Base-by-base conservation (phyloP, 2,797 vertebrate genomes). In the Sus cebifrons region DNA sequence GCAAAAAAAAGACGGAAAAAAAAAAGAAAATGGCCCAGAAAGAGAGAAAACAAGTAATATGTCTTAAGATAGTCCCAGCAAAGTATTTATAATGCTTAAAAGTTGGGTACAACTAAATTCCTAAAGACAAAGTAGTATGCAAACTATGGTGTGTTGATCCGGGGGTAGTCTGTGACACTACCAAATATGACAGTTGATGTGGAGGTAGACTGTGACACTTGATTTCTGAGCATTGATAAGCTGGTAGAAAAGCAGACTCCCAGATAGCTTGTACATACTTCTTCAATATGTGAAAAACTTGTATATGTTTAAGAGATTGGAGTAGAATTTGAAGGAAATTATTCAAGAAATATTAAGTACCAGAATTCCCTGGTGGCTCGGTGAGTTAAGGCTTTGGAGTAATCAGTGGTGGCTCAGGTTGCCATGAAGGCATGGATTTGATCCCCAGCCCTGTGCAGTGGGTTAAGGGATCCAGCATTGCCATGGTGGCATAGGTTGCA, bases 301-400 rank as follows among this genome's bases (percentile, higher is more conserved):
- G 18, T 89, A 36, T 58, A 52, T 52, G 8, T 89, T 82, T 75
- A 90, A 79, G 52, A 86, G 25, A 62, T 49, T 90, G 40, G 52
- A 68, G 11, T 85, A 62, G 29, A 81, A 73, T 44, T 74, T 74
- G 54, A 88, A 92, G 54, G 52, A 32, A 83, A 49, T 18, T 83
- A 83, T 68, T 94, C 29, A 82, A 82, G 52, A 92, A 77, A 68
- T 92, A 82, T 13, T 83, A n/a, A 88, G 5, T 70, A 77, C n/a
- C 36, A 36, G 36, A 36, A 36, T 36, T 36, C 36, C 36, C 36
- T 36, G 36, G 36, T 36, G 36, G 36, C 36, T 36, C 36, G 4
- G 36, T 36, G 36, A 36, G 36, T 36, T 36, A 36, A 36, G 36
- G 36, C 36, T 36, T 36, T 36, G 36, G 36, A 36, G 36, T 36